Evolutionary conservation across 1,140 invertebrate genomes (phyloP).

Genomic region (Dolichoris vasculosae): DNA sequence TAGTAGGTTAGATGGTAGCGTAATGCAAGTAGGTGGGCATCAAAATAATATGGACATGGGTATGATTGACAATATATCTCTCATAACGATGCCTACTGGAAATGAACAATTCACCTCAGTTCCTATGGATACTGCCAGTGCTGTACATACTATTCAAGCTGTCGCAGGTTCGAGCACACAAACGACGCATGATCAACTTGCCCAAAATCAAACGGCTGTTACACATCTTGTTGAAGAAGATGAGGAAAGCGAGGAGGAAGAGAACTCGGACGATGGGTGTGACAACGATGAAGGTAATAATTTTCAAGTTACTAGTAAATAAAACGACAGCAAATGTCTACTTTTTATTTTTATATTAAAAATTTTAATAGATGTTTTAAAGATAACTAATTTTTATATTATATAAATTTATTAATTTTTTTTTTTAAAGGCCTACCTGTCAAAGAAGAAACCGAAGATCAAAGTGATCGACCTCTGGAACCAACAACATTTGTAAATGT

Average conservation of each 20-base stretch:
- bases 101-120: conserved; percentile 71
- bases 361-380: too few species aligned
- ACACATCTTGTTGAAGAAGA: conserved; percentile 67
- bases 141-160: conserved; percentile 67
- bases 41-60: conserved; percentile 69
- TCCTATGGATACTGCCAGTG: conserved; percentile 69
- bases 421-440: conserved; percentile 67
- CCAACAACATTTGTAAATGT: conserved; percentile 73
- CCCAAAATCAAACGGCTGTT: conserved; percentile 62
- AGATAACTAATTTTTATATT: too few species aligned
- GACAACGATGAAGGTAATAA: conserved; percentile 69
- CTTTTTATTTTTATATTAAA: conserved; percentile 13
- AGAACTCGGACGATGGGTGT: conserved; percentile 72
- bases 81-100: conserved; percentile 62
- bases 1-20: conserved; percentile 69
- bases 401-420: conserved; percentile 23
- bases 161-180: conserved; percentile 69
- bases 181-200: conserved; percentile 65
- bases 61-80: conserved; percentile 70
- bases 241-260: conserved; percentile 69
- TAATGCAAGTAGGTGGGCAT: conserved; percentile 68
- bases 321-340: too few species aligned
- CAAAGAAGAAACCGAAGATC: conserved; percentile 71
- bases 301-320: neutral
- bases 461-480: conserved; percentile 67